Base-by-base conservation (phyloP, 2,113 vertebrate species). In the Syngnathus scovelli region DNA sequence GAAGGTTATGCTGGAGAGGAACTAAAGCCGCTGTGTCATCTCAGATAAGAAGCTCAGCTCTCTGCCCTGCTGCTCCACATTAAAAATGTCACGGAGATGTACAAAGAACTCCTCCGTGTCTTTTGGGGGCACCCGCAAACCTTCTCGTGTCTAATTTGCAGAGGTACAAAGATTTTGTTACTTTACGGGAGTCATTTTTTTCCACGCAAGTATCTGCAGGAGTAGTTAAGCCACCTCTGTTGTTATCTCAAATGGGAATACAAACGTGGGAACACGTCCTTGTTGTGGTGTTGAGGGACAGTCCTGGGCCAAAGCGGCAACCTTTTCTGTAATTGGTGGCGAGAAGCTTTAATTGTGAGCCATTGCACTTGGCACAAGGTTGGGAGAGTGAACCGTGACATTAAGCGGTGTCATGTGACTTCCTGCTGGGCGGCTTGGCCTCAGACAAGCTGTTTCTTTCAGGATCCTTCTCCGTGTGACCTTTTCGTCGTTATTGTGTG, bases 71-170 rank as follows among this genome's bases (percentile, higher is more conserved):
- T 82, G 76, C 74, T 66, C 15, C 5, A 86, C 75, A 89, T 88
- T 86, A 77, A 76, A 87, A 83, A 82, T 73, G 83, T 73, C 81
- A 79, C 52, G 61, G 71, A 78, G 77, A 78, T 82, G 76, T 81
- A 89, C 85, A 88, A 89, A 90, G 86, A 77, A 75, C 79, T 76
- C 63, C 21, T 73, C 74, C 72, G 76, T 82, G 86, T 80, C 83
- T 86, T 76, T 66, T 81, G 78, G 74, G 64, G 33, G 61, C 44
- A 5, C 68, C 79, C 75, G 72, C 67, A 52, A 86, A 73, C 64
- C 79, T 79, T 80, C 84, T 87, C 78, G 86, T 82, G 81, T 87
- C 78, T 69, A 80, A 63, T 71, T 79, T 63, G 69, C 63, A 70
- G 67, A 64, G 75, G 62, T 70, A 33, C 27, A 33, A 33, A 33